Conservation (phyloP, 2,113 vertebrate species). For the Taxidea taxus region DNA sequence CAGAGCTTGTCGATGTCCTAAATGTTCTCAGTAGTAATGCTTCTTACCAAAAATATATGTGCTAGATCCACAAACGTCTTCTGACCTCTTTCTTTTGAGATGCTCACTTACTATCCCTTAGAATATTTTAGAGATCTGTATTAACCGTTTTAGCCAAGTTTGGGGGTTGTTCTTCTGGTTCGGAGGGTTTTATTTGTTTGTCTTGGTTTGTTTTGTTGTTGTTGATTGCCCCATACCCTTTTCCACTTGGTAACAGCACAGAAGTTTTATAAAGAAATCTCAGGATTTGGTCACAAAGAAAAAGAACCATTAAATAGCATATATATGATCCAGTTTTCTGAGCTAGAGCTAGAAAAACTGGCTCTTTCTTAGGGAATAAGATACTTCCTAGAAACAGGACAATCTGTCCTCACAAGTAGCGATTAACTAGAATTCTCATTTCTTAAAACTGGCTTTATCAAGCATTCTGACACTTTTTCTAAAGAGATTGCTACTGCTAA, state of each 20-base stretch:
- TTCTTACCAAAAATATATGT: neutral
- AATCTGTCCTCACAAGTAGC: neutral
- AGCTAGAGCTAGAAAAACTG: conserved; percentile 2
- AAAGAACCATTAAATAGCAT: neutral
- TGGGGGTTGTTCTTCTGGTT: neutral
- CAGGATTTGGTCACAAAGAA: conserved; percentile 13
- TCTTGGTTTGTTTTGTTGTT: neutral
- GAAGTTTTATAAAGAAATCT: neutral
- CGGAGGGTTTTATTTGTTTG: neutral
- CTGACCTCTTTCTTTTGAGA: neutral
- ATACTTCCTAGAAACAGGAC: conserved; percentile 28
- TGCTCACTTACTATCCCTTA: neutral
- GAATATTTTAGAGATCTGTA: neutral
- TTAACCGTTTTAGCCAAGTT: neutral
- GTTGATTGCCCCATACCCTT: neutral
- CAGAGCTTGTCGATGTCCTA: neutral
- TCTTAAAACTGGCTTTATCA: conserved; percentile 31
- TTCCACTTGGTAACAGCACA: neutral
- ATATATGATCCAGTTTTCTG: neutral
- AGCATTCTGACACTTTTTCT: neutral
- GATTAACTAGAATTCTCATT: conserved; percentile 42
- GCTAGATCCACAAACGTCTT: neutral
- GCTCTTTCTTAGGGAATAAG: conserved; percentile 29
- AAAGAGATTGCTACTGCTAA: conserved; percentile 21
- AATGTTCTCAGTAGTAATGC: neutral